These are phyloP conservation scores for Amia ocellicauda DNA, from an alignment of 2,113 vertebrate species.

Conservation along the genomic window DNA sequence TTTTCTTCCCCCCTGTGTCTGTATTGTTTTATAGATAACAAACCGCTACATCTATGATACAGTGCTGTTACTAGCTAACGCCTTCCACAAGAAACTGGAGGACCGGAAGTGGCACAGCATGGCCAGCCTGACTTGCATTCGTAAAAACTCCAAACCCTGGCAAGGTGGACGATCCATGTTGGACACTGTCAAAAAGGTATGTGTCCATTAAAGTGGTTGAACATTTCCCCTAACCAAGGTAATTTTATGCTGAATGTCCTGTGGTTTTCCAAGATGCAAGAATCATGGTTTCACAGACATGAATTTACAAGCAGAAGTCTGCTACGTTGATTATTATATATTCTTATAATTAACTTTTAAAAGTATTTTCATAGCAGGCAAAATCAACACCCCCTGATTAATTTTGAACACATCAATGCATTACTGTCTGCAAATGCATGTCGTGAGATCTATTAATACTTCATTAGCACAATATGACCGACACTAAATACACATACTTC, in stretches of 20 bases:
- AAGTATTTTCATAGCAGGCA: too few species aligned
- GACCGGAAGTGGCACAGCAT: constrained; percentile 99
- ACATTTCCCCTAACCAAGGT: neutral
- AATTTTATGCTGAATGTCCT: neutral
- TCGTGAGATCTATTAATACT: too few species aligned
- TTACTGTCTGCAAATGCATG: too few species aligned
- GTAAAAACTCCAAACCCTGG: constrained; percentile 96
- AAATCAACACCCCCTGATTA: too few species aligned
- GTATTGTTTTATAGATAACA: constrained; percentile 75
- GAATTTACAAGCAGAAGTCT: too few species aligned
- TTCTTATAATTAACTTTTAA: too few species aligned
- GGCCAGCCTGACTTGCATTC: constrained; percentile 96
- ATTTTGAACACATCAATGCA: too few species aligned
- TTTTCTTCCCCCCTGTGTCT: constrained; percentile 6
- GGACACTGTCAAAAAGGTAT: constrained; percentile 96
- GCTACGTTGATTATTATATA: too few species aligned
- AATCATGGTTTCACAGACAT: too few species aligned
- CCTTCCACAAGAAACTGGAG: constrained; percentile 96
- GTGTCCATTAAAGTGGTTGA: neutral
- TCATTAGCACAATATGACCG: too few species aligned
- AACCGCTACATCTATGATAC: constrained; percentile 97
- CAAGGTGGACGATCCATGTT: constrained; percentile 95
- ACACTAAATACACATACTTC: too few species aligned
- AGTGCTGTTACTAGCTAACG: constrained; percentile 89
- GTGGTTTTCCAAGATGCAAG: too few species aligned